Percentiles rank a stretch among this genome's conserved stretches.
These are phyloP conservation scores for Rhinella marina DNA, from an alignment of 2,797 vertebrate genomes.

Conservation along the genomic window DNA sequence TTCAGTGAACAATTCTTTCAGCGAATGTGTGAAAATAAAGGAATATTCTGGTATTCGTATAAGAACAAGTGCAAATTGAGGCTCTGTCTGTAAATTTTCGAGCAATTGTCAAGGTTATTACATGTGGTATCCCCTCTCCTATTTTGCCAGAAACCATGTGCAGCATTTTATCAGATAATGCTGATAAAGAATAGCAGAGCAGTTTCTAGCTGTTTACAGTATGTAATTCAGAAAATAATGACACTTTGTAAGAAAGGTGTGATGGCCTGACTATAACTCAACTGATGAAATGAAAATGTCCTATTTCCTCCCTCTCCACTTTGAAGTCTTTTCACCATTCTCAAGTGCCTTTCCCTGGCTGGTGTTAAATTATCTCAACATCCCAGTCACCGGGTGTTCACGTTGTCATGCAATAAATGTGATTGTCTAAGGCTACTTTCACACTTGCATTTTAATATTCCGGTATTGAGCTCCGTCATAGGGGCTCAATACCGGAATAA, in stretches of 20 bases:
- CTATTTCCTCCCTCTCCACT: not conserved
- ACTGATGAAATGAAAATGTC: too few relatives aligned
- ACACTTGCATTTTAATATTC: too few relatives aligned
- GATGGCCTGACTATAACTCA: not conserved
- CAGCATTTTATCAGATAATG: not conserved
- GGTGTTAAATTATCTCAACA: not conserved
- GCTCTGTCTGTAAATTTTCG: not conserved
- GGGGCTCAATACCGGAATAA: too few relatives aligned
- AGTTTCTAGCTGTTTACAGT: slow-evolving; percentile 6
- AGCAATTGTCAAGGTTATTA: not conserved
- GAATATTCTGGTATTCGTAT: not conserved
- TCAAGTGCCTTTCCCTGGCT: too few relatives aligned
- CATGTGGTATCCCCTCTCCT: too few relatives aligned
- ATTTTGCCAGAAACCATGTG: not conserved
- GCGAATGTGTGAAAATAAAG: not conserved
- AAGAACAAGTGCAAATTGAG: not conserved
- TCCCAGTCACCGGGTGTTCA: too few relatives aligned
- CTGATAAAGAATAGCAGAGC: not conserved
- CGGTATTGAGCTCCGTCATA: too few relatives aligned
- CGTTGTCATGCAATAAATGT: too few relatives aligned
- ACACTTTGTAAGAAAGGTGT: not conserved
- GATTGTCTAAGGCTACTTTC: too few relatives aligned
- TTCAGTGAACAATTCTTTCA: not conserved
- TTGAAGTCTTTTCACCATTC: too few relatives aligned
- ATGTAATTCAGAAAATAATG: slow-evolving; percentile 6